Evolutionary conservation across 2,113 vertebrate species (phyloP).

Genomic region (Pipra filicauda): DNA sequence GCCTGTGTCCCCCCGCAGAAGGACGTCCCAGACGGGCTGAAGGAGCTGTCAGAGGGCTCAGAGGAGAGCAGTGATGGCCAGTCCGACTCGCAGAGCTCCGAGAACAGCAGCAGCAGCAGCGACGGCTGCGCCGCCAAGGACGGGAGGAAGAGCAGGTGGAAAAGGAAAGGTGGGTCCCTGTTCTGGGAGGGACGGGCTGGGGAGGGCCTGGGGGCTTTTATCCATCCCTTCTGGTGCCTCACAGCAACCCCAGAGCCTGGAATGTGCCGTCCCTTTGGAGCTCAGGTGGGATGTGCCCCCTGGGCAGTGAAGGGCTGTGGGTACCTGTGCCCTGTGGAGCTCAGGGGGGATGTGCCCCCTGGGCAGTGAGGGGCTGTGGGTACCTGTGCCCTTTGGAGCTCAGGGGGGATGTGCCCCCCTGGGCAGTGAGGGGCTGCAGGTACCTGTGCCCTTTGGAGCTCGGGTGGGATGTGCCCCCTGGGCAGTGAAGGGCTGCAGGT

Average conservation of each 20-base stretch:
- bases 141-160: constrained; percentile 85
- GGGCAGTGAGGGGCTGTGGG: too few species aligned
- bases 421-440: too few species aligned
- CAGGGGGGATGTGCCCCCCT: too few species aligned
- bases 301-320: not conserved
- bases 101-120: constrained; percentile 81
- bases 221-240: accelerated
- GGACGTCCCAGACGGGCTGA: constrained; percentile 84
- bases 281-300: not conserved
- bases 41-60: constrained; percentile 88
- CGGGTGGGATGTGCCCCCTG: too few species aligned
- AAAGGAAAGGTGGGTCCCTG: constrained; percentile 84
- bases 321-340: not conserved
- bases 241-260: not conserved
- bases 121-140: constrained; percentile 76
- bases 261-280: not conserved
- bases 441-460: too few species aligned
- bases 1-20: constrained; percentile 76
- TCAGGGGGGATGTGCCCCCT: too few species aligned
- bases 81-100: constrained; percentile 83
- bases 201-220: not conserved
- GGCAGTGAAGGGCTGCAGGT: not conserved
- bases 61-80: constrained; percentile 90
- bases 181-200: accelerated
- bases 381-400: too few species aligned